Evolutionary conservation across 2,113 vertebrate species (phyloP).

Genomic region (Elephantulus edwardii): DNA sequence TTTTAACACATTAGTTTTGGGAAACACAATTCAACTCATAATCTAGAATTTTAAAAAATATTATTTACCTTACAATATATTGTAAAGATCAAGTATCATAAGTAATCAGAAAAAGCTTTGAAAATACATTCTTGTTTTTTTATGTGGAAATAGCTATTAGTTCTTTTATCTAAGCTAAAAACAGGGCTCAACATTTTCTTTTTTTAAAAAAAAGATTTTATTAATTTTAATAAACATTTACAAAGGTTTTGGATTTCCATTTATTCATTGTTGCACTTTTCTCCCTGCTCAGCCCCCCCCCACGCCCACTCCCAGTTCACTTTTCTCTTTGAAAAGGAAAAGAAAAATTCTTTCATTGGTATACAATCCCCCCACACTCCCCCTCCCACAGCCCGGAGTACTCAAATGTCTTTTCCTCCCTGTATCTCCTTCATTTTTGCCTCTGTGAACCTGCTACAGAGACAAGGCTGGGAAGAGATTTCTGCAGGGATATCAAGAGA

Average conservation of each 20-base stretch:
- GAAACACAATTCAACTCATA: neutral
- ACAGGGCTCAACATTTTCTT: neutral
- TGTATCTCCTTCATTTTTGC: neutral
- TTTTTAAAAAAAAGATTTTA: too few relatives aligned
- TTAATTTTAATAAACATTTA: too few relatives aligned
- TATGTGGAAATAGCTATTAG: neutral
- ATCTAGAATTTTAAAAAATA: neutral
- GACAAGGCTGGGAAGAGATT: neutral
- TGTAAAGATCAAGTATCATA: neutral
- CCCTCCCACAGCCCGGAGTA: too few relatives aligned
- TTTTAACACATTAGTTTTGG: neutral
- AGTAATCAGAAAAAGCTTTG: neutral
- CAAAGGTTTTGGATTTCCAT: too few relatives aligned
- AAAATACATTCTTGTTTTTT: neutral
- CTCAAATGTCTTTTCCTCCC: neutral
- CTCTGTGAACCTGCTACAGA: rapidly evolving
- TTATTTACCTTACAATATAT: neutral
- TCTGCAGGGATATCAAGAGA: neutral
- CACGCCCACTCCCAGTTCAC: too few relatives aligned
- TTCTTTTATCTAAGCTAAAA: neutral
- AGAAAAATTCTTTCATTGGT: too few relatives aligned
- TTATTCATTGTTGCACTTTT: too few relatives aligned
- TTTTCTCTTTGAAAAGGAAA: too few relatives aligned
- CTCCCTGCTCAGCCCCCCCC: too few relatives aligned
- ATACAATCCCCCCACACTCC: too few relatives aligned